A percentile compares a stretch with the other conserved stretches of the same genome.
These are phyloP conservation scores for Picus viridis DNA, from an alignment of 2,797 vertebrate genomes.

Conservation along the genomic window DNA sequence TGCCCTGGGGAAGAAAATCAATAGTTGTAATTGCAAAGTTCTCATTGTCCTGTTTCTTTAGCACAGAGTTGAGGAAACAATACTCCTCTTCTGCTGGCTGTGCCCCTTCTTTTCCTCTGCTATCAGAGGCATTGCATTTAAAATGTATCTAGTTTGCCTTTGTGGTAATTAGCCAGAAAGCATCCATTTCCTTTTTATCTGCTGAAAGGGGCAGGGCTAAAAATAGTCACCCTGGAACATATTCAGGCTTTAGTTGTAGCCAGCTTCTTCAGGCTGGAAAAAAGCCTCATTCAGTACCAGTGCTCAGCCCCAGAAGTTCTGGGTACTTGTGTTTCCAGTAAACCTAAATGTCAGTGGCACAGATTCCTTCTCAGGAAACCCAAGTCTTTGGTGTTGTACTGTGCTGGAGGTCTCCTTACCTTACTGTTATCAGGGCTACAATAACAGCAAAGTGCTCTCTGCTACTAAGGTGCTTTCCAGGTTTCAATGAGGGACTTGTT, in stretches of 20 bases:
- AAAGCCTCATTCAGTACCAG: not conserved
- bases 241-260: not conserved
- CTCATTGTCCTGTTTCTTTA: not conserved
- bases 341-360: not conserved
- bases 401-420: not conserved
- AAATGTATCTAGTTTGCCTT: not conserved
- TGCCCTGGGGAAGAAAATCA: not conserved
- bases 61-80: not conserved
- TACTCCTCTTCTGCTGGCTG: not conserved
- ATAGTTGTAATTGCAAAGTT: not conserved
- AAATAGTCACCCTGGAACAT: slow-evolving; percentile 37
- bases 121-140: not conserved
- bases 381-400: accelerated
- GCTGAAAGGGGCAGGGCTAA: slow-evolving; percentile 9
- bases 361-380: not conserved
- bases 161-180: slow-evolving; percentile 47
- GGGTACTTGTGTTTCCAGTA: not conserved
- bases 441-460: not conserved
- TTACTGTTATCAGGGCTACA: not conserved
- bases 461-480: not conserved
- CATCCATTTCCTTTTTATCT: slow-evolving; percentile 36
- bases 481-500: not conserved
- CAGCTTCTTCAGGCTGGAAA: slow-evolving; percentile 7
- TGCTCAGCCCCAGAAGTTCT: slow-evolving; percentile 2
- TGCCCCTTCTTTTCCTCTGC: not conserved